Evolutionary conservation across 1,140 invertebrate genomes (phyloP), one percentile per base, ranked within the genome.

Genomic region (Brachionus plicatilis): DNA sequence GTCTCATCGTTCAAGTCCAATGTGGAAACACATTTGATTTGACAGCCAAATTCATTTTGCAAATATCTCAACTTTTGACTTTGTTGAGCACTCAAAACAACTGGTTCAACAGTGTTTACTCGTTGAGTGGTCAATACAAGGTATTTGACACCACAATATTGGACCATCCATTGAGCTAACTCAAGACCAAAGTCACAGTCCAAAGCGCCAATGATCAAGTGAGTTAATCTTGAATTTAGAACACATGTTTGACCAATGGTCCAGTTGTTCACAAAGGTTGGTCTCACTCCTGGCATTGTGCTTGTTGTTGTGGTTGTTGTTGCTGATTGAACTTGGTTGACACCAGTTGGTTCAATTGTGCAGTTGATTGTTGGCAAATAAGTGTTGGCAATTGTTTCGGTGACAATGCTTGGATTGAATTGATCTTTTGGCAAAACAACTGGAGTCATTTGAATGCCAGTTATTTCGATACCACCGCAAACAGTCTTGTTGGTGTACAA

Each of bases 341-440:
- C 6, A 37, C 33, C 56, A 65, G 1, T 11, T 6, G 33, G 6
- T 37, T 37, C 5, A 37, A 7, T 37, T 37, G 27, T 29, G 1
- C 2, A n/a, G 12, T 29, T 65, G 12, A 29, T 20, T 33, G 8
- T 17, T 75, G 70, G 70, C n/a, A 43, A 45, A 43, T 24, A 37
- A 1, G 33, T 45, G 41, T 75, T 43, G 11, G 12, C 70, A 75
- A 43, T 75, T 75, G 33, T 41, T 4, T 24, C 33, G 1, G 37
- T 24, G 6, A 75, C 6, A 20, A 47, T 76, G 20, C 20, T 20
- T 76, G 43, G 72, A 33, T 76, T 27, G 9, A 27, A 47, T 76
- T 76, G 72, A 27, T 47, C 43, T 50, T 29, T 76, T 76, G 72
- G 72, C 47, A 76, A 76, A 76, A 76, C 72, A 76, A 76, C 72